phyloP scores from a whole-genome alignment of 2,888 invertebrate species.

The Nudaria mundana region DNA sequence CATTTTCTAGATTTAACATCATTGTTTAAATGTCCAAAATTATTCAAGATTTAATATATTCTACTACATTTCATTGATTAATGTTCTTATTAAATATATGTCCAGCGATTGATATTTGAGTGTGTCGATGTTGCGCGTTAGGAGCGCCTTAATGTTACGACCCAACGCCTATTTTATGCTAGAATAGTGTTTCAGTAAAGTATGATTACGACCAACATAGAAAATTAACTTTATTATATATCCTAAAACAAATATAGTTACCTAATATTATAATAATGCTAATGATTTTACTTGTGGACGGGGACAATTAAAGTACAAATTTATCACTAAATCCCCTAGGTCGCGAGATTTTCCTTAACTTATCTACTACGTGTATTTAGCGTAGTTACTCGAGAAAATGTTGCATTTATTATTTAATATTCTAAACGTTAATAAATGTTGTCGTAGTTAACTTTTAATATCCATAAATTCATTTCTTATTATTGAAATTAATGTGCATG shows the following conservation, averaged over 20 bases:
- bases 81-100: slow-evolving; percentile 53
- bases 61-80: slow-evolving; percentile 45
- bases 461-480: slow-evolving; percentile 24
- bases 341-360: slow-evolving; percentile 51
- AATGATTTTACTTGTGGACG: slow-evolving; percentile 46
- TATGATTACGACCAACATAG: slow-evolving; percentile 76
- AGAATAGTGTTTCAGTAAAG: slow-evolving; percentile 62
- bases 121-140: slow-evolving; percentile 45
- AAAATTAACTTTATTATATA: slow-evolving; percentile 50
- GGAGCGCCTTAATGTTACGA: slow-evolving; percentile 32
- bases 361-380: slow-evolving; percentile 46
- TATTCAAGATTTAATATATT: slow-evolving; percentile 63
- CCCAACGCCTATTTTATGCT: slow-evolving; percentile 62
- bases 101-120: slow-evolving; percentile 42
- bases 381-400: slow-evolving; percentile 59
- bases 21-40: slow-evolving; percentile 66
- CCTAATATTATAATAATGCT: slow-evolving; percentile 48
- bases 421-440: slow-evolving; percentile 62
- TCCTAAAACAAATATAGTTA: slow-evolving; percentile 60
- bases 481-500: slow-evolving; percentile 28
- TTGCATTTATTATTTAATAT: slow-evolving; percentile 55
- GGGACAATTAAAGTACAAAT: slow-evolving; percentile 75
- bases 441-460: slow-evolving; percentile 51
- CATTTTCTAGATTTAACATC: slow-evolving; percentile 31
- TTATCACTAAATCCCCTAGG: slow-evolving; percentile 63